Conservation (phyloP, 2,888 invertebrate genomes). For the Eupeodes luniger region DNA sequence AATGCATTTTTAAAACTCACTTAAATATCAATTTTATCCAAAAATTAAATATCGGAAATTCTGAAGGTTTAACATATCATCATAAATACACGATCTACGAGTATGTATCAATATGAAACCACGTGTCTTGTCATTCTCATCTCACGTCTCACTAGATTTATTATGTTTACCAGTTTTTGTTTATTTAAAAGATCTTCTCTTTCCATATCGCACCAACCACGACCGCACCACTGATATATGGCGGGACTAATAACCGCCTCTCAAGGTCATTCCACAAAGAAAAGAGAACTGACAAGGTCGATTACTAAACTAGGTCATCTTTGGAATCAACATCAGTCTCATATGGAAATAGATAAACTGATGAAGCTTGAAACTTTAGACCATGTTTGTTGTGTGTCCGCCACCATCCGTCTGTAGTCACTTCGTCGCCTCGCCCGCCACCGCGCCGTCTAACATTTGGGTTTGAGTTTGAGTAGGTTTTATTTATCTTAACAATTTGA, state of each 20-base stretch:
- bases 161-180: slow-evolving; percentile 23
- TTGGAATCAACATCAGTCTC: not conserved
- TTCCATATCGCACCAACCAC: slow-evolving; percentile 6
- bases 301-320: slow-evolving; percentile 73
- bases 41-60: slow-evolving; percentile 5
- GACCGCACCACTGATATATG: not conserved
- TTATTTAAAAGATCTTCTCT: slow-evolving; percentile 27
- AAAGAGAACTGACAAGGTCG: slow-evolving; percentile 66
- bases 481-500: slow-evolving; percentile 49
- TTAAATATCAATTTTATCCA: not conserved
- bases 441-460: not conserved
- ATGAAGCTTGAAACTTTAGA: not conserved
- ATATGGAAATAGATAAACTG: not conserved
- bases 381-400: no score
- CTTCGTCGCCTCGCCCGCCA: no score
- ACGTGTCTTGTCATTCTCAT: slow-evolving; percentile 14
- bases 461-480: slow-evolving; percentile 29
- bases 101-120: not conserved
- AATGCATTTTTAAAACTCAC: slow-evolving; percentile 9
- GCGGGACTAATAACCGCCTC: slow-evolving; percentile 41
- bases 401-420: no score
- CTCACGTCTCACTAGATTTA: not conserved
- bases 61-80: slow-evolving; percentile 1
- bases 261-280: slow-evolving; percentile 58
- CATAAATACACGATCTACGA: not conserved